Evolutionary conservation across 2,888 invertebrate species (phyloP).

Genomic region (Brachynemurus nebulosus): DNA sequence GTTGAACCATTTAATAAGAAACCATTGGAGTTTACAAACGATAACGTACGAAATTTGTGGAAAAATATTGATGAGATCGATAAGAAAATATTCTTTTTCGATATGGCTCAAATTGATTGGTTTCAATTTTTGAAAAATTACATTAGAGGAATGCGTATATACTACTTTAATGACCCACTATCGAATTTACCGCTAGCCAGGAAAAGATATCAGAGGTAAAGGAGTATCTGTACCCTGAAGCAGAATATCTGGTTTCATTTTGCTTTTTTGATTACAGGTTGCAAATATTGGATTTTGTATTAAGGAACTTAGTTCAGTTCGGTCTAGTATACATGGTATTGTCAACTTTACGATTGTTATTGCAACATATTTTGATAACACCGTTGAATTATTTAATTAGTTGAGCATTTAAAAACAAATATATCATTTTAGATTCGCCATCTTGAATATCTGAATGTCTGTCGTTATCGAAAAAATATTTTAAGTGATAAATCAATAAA

Average conservation of each 20-base stretch:
- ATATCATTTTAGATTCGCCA: no score
- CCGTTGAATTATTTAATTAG: no score
- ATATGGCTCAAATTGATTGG: slow-evolving; percentile 60
- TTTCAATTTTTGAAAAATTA: slow-evolving; percentile 51
- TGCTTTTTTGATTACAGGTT: neutral
- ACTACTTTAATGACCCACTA: slow-evolving; percentile 64
- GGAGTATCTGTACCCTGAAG: no score
- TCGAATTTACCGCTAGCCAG: slow-evolving; percentile 29
- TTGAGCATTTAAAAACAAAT: no score
- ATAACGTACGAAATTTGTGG: slow-evolving; percentile 47
- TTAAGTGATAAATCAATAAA: no score
- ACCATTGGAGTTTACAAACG: slow-evolving; percentile 57
- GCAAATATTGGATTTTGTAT: neutral
- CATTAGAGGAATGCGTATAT: slow-evolving; percentile 56
- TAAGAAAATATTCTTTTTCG: slow-evolving; percentile 53
- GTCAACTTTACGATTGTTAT: no score
- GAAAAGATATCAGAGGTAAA: slow-evolving; percentile 5
- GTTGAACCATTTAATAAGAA: slow-evolving; percentile 59
- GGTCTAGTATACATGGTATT: neutral
- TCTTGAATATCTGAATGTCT: no score
- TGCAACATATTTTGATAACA: no score
- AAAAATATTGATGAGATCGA: slow-evolving; percentile 33
- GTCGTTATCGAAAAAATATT: no score
- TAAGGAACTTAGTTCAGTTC: neutral
- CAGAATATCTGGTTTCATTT: neutral